Conservation (phyloP, 1,140 invertebrate genomes). For the Saccostrea echinata region DNA sequence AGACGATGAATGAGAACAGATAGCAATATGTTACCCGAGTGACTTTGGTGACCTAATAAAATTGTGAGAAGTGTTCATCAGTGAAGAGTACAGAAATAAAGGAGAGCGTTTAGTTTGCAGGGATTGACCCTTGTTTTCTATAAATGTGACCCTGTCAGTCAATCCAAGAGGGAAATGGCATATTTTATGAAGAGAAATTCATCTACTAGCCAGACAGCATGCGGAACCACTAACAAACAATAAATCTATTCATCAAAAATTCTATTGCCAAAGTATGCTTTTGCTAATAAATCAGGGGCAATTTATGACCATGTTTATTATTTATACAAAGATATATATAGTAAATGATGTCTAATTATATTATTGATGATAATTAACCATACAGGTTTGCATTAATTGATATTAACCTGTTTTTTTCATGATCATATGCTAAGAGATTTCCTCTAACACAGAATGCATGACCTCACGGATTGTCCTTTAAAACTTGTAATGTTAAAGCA, state of each 20-base stretch:
- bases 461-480: not conserved
- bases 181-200: not conserved
- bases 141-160: too few relatives aligned
- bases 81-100: too few relatives aligned
- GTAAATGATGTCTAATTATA: conserved; percentile 29
- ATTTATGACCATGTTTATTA: not conserved
- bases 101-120: too few relatives aligned
- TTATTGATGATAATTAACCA: conserved; percentile 19
- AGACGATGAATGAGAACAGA: too few relatives aligned
- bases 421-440: not conserved
- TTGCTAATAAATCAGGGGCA: not conserved
- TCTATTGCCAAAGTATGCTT: not conserved
- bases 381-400: not conserved
- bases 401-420: not conserved
- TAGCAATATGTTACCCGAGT: too few relatives aligned
- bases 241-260: not conserved
- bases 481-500: not conserved
- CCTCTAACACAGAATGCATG: not conserved
- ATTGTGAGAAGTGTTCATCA: too few relatives aligned
- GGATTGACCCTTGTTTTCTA: too few relatives aligned
- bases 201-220: not conserved
- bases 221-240: not conserved
- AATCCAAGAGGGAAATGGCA: not conserved
- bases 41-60: too few relatives aligned
- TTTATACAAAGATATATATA: conserved; percentile 18